These are phyloP conservation scores for Phenganax marumi DNA, from an alignment of 92 coral and sea anemone genomes.

Conservation along the genomic window DNA sequence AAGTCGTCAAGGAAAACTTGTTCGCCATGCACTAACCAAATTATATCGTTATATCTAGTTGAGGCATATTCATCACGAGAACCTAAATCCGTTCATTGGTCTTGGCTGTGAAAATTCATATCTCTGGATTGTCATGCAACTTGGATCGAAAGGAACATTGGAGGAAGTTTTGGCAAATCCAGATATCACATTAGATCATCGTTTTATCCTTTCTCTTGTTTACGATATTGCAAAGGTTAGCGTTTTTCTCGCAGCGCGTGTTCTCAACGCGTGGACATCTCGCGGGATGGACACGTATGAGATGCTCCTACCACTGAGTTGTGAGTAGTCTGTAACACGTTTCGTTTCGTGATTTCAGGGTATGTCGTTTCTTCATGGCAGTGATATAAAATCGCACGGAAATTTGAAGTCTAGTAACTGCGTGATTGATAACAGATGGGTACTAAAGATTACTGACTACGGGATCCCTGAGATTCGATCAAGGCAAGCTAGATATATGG, in stretches of 20 bases:
- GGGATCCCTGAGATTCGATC: constrained; percentile 82
- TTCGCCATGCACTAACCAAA: background rate
- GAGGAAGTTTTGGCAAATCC: constrained; percentile 41
- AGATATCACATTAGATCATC: constrained; percentile 28
- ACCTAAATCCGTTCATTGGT: constrained; percentile 31
- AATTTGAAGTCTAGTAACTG: constrained; percentile 94
- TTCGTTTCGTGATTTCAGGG: constrained; percentile 53
- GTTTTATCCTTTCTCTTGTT: constrained; percentile 33
- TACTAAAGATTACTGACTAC: constrained; percentile 91
- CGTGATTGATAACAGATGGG: constrained; percentile 91
- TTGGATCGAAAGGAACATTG: constrained; percentile 33
- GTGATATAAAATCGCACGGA: constrained; percentile 84
- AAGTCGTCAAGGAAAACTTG: background rate
- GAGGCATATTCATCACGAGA: constrained; percentile 35
- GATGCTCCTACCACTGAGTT: too few relatives aligned
- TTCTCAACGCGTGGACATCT: too few relatives aligned
- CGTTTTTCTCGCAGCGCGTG: too few relatives aligned
- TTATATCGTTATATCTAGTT: constrained; percentile 7
- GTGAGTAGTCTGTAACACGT: background rate
- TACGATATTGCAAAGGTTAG: constrained; percentile 45
- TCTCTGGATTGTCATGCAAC: constrained; percentile 41
- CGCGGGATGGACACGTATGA: too few relatives aligned
- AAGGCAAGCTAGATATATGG: constrained; percentile 37
- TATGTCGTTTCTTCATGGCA: constrained; percentile 83
- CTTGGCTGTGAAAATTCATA: constrained; percentile 24